Conservation (phyloP, 2,797 vertebrate genomes). For the Cercopithecus hamlyni region DNA sequence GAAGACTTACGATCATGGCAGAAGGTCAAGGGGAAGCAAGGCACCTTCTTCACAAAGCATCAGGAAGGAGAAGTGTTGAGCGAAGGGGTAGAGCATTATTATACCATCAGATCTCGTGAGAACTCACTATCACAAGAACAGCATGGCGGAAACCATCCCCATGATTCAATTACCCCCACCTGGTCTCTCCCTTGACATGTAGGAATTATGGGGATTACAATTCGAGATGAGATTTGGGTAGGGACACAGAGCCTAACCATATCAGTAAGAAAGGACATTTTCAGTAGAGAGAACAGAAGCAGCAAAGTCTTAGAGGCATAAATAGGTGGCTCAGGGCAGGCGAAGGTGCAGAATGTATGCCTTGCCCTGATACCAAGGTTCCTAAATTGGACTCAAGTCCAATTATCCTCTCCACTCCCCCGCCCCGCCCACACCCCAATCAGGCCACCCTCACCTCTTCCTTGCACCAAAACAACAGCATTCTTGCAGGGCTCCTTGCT, state of each 20-base stretch:
- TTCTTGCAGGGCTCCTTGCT: neutral
- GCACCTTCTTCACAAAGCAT: neutral
- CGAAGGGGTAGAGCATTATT: neutral
- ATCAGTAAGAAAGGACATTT: neutral
- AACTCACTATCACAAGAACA: neutral
- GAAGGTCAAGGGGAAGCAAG: neutral
- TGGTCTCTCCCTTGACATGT: neutral
- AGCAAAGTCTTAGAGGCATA: neutral
- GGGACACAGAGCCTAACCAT: neutral
- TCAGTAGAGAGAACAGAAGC: neutral
- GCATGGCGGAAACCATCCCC: neutral
- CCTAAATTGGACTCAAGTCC: fast-evolving
- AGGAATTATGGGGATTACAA: neutral
- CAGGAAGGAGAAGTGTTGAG: neutral
- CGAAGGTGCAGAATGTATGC: too few species aligned
- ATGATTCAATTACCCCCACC: neutral
- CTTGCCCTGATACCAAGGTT: neutral
- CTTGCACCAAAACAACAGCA: neutral
- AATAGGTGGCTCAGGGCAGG: neutral
- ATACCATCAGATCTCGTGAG: neutral
- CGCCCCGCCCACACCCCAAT: too few species aligned
- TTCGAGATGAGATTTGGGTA: neutral
- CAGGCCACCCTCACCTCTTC: neutral
- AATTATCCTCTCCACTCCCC: too few species aligned
- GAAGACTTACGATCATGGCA: neutral